Conservation (phyloP, 1,140 invertebrate species). For the Venustaconcha ellipsiformis region DNA sequence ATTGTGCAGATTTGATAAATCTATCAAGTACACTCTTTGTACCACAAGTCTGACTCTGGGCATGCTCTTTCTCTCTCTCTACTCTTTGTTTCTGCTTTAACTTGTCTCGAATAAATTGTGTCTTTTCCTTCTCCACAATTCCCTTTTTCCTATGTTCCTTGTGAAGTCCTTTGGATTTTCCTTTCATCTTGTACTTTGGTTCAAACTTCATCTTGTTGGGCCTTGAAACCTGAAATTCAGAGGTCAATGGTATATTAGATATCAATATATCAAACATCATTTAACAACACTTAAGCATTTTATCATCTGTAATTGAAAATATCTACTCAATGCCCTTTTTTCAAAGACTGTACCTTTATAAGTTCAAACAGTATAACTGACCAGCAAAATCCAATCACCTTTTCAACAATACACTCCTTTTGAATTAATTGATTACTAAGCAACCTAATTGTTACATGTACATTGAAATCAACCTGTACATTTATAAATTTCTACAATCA, state of each 20-base stretch:
- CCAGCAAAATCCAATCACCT: neutral
- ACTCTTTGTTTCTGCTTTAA: slow-evolving; percentile 11
- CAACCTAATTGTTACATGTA: too few relatives aligned
- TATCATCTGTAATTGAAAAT: neutral
- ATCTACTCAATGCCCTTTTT: neutral
- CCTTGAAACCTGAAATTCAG: slow-evolving; percentile 77
- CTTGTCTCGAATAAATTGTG: slow-evolving; percentile 9
- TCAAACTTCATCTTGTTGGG: slow-evolving; percentile 82
- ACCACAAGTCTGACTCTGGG: too few relatives aligned
- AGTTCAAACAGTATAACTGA: neutral
- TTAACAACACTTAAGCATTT: neutral
- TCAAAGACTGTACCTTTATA: neutral
- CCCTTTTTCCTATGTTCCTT: slow-evolving; percentile 43
- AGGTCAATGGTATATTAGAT: slow-evolving; percentile 9
- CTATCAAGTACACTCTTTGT: too few relatives aligned
- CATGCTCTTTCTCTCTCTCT: neutral
- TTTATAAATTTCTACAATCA: too few relatives aligned
- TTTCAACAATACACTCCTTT: neutral
- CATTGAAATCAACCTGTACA: too few relatives aligned
- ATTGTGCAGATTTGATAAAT: too few relatives aligned
- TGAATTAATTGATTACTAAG: too few relatives aligned
- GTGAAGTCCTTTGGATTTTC: slow-evolving; percentile 75
- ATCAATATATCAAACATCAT: neutral
- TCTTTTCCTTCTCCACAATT: slow-evolving; percentile 18
- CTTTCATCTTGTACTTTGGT: slow-evolving; percentile 81